Conservation (phyloP, 2,113 vertebrate species). For the Gymnobelideus leadbeateri region DNA sequence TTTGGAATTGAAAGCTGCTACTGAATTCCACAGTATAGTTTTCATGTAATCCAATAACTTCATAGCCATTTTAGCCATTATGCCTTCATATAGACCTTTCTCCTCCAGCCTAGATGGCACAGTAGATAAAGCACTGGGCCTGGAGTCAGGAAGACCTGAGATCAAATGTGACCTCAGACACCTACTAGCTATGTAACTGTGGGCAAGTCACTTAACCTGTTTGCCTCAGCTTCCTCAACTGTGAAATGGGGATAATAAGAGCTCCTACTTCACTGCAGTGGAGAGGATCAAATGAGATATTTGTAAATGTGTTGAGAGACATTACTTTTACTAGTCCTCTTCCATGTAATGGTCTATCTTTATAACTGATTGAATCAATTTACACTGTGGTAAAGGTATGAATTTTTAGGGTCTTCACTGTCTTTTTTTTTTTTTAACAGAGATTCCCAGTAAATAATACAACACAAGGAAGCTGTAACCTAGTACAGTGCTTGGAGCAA, state of each 20-base stretch:
- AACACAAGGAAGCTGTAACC: slow-evolving; percentile 59
- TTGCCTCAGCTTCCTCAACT: not conserved
- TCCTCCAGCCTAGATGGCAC: not conserved
- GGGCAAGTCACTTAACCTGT: not conserved
- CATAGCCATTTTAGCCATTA: not conserved
- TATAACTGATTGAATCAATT: slow-evolving; percentile 65
- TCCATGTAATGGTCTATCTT: slow-evolving; percentile 60
- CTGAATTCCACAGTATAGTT: not conserved
- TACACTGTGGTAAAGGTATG: slow-evolving; percentile 40
- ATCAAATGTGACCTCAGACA: not conserved
- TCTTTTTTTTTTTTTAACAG: slow-evolving; percentile 48
- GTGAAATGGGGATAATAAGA: not conserved
- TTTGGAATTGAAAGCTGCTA: not conserved
- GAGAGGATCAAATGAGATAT: not conserved
- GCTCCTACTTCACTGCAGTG: not conserved
- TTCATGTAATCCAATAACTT: not conserved
- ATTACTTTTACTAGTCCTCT: slow-evolving; percentile 41
- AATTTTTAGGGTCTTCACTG: slow-evolving; percentile 61
- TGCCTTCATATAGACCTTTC: not conserved
- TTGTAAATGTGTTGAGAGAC: not conserved
- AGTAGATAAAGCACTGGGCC: not conserved
- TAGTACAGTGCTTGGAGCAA: not conserved
- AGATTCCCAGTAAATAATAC: slow-evolving; percentile 72
- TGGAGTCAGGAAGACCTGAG: not conserved
- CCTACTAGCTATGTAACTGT: not conserved